phyloP scores from a whole-genome alignment of 2,113 vertebrate genomes.

The Dicerorhinus sumatrensis region DNA sequence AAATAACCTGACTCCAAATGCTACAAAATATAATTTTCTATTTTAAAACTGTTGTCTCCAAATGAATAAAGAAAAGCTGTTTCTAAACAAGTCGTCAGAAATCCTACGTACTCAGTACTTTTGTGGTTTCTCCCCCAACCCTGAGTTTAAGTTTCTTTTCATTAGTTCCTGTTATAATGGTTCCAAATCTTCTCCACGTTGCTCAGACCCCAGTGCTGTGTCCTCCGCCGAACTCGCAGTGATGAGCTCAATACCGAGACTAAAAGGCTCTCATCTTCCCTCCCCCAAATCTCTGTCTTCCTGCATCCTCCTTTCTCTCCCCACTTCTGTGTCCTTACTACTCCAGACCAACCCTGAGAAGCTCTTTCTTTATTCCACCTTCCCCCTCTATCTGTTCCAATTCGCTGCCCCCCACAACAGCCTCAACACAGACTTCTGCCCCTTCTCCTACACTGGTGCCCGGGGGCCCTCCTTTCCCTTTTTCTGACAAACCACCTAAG shows the following conservation, averaged over 20 bases:
- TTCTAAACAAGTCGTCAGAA: conserved; percentile 52
- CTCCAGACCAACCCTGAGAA: background rate
- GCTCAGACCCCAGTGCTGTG: background rate
- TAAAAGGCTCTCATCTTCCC: background rate
- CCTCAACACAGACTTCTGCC: background rate
- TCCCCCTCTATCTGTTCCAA: background rate
- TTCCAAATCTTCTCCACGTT: background rate
- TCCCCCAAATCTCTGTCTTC: background rate
- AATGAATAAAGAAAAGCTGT: conserved; percentile 47
- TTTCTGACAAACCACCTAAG: background rate
- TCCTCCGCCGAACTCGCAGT: background rate
- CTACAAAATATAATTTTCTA: conserved; percentile 46
- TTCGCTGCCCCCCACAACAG: background rate
- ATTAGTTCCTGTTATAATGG: background rate
- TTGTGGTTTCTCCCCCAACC: background rate
- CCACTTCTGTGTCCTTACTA: background rate
- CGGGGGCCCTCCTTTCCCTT: background rate
- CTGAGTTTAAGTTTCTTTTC: background rate
- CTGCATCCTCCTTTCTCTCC: background rate
- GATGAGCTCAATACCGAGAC: background rate
- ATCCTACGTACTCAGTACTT: background rate
- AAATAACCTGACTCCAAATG: conserved; percentile 56
- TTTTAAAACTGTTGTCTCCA: conserved; percentile 45
- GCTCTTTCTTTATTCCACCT: background rate
- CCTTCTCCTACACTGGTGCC: background rate